A percentile compares a stretch with the other conserved stretches of the same genome.
These are phyloP conservation scores for Phasia obesa DNA, from an alignment of 2,888 invertebrate genomes.

Conservation along the genomic window DNA sequence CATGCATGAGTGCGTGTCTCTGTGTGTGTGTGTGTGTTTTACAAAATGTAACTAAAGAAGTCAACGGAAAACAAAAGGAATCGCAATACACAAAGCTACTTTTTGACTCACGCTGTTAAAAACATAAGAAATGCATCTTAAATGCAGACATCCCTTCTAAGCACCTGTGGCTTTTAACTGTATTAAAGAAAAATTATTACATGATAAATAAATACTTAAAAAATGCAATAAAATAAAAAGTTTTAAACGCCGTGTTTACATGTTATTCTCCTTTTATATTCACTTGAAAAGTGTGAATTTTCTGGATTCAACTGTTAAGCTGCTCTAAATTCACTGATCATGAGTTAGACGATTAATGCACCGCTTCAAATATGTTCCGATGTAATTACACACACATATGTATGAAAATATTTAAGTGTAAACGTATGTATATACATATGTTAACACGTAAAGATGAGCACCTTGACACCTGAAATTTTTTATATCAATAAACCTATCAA, in stretches of 20 bases:
- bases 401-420: too few species aligned
- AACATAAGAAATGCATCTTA: slow-evolving; percentile 68
- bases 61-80: slow-evolving; percentile 28
- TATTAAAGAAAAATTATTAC: slow-evolving; percentile 24
- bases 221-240: background rate
- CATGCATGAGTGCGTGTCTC: background rate
- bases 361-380: too few species aligned
- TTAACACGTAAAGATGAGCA: too few species aligned
- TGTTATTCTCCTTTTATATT: too few species aligned
- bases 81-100: slow-evolving; percentile 29
- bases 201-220: background rate
- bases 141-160: slow-evolving; percentile 46
- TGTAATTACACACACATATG: too few species aligned
- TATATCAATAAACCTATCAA: too few species aligned
- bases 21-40: background rate
- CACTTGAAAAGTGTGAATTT: background rate
- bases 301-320: too few species aligned
- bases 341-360: too few species aligned
- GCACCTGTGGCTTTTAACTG: slow-evolving; percentile 63
- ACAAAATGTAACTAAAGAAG: slow-evolving; percentile 43
- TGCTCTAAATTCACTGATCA: too few species aligned
- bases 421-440: too few species aligned
- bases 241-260: background rate
- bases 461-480: too few species aligned
- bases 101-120: slow-evolving; percentile 61